These are phyloP conservation scores for Mesitornis unicolor DNA, from an alignment of 2,113 vertebrate species.

Conservation along the genomic window DNA sequence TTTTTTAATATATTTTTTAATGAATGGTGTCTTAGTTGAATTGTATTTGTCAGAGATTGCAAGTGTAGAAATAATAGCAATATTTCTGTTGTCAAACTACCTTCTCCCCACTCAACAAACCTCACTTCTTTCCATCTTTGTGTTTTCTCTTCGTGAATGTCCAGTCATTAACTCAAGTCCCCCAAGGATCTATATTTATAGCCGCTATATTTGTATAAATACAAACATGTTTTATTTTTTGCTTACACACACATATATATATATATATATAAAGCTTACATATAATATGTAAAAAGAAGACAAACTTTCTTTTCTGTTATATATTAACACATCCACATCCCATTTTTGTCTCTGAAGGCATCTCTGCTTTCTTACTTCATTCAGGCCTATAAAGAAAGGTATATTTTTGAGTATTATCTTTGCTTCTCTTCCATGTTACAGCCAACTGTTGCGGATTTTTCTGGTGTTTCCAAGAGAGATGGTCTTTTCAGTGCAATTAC, in stretches of 20 bases:
- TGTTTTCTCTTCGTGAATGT: not conserved
- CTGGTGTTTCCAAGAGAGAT: not conserved
- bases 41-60: not conserved
- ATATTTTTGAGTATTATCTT: not conserved
- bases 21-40: not conserved
- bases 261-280: too few species aligned
- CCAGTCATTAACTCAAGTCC: not conserved
- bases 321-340: not conserved
- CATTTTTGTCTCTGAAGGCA: not conserved
- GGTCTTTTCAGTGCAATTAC: not conserved
- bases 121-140: not conserved
- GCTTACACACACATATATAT: not conserved
- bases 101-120: not conserved
- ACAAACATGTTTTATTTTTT: not conserved
- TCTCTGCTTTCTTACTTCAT: not conserved
- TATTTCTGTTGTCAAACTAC: not conserved
- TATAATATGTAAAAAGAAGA: not conserved
- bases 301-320: not conserved
- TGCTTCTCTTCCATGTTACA: not conserved
- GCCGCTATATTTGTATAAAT: not conserved
- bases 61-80: too few species aligned
- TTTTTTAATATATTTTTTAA: not conserved
- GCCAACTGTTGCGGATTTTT: not conserved
- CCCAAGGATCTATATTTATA: not conserved
- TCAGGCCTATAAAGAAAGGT: not conserved